Base-by-base conservation (phyloP, 2,113 vertebrate species). In the Stegastes partitus region DNA sequence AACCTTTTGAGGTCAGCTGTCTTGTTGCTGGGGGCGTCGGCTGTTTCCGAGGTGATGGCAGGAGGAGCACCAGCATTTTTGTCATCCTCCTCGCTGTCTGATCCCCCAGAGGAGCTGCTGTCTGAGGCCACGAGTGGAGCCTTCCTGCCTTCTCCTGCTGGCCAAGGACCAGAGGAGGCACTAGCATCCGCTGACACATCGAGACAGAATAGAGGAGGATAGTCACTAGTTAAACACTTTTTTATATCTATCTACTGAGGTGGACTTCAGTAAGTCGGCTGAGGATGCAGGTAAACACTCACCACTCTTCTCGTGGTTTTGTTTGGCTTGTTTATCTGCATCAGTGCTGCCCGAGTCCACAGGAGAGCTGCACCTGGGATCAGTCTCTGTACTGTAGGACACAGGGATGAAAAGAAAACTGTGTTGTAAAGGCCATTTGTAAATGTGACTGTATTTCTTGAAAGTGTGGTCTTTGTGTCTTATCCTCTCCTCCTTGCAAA, bases 81-180 rank as follows among this genome's bases (percentile, higher is more conserved):
- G 39, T 95, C 87, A 0, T 95, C 93, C 0, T 97, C 95, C 11
- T 96, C 92, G 0, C 95, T 95, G 87, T 95, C 94, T 0, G 96
- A 96, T 51, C 95, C 96, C 0, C 94, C 96, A 0, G 96, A 96
- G 77, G 96, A 97, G 92, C 96, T 96, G 92, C 96, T 95, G 93
- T 97, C 96, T 0, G 96, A 94, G 50, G 93, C 95, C 68, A 92
- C 89, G 23, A 94, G 85, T 0, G 96, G 95, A 0, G 94, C 93
- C 63, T 95, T 96, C 67, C 87, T 91, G 0, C 90, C 69, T 45
- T 94, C 93, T 11, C 93, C 94, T 28, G 83, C 90, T 3, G 94
- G 94, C 93, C 95, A 95, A 10, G 83, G 85, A 0, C 93, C 94
- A 0, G 95, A 93, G 2, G 94, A 79, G 2, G 91, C 3, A 56